phyloP scores from a whole-genome alignment of 2,113 vertebrate species.

The Lanius collurio region DNA sequence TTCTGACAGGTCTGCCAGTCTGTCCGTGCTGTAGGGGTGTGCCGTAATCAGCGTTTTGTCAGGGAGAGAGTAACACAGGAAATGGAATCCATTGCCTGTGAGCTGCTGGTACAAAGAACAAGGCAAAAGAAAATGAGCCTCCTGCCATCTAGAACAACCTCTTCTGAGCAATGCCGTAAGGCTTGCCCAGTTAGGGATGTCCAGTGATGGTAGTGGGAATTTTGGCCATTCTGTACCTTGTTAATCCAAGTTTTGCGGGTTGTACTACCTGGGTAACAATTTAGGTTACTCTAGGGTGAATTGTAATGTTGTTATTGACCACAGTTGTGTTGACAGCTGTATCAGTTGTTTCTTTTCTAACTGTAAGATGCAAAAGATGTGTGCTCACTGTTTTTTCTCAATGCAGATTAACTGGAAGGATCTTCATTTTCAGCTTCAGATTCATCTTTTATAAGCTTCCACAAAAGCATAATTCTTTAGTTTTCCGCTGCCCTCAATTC shows the following conservation, averaged over 20 bases:
- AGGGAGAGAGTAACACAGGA: neutral
- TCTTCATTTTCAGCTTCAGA: conserved; percentile 39
- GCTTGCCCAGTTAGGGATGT: neutral
- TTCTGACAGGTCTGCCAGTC: neutral
- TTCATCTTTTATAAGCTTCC: conserved; percentile 33
- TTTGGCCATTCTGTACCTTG: neutral
- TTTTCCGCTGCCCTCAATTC: conserved; percentile 13
- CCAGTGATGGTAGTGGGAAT: neutral
- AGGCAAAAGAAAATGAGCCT: neutral
- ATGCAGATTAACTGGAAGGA: neutral
- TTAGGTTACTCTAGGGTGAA: neutral
- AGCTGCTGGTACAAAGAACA: neutral
- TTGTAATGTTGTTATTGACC: neutral
- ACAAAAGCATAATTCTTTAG: conserved; percentile 21
- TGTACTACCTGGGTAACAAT: neutral
- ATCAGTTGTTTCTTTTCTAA: conserved; percentile 9
- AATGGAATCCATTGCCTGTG: neutral
- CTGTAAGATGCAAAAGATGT: neutral
- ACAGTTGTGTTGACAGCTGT: neutral
- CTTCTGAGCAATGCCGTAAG: neutral
- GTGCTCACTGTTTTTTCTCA: conserved; percentile 31
- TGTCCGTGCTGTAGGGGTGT: neutral
- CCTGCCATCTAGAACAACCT: neutral
- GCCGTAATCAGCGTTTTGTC: neutral
- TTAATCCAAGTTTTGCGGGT: neutral